Conservation (phyloP, 2,113 vertebrate genomes). For the Forbesichthys agassizii region DNA sequence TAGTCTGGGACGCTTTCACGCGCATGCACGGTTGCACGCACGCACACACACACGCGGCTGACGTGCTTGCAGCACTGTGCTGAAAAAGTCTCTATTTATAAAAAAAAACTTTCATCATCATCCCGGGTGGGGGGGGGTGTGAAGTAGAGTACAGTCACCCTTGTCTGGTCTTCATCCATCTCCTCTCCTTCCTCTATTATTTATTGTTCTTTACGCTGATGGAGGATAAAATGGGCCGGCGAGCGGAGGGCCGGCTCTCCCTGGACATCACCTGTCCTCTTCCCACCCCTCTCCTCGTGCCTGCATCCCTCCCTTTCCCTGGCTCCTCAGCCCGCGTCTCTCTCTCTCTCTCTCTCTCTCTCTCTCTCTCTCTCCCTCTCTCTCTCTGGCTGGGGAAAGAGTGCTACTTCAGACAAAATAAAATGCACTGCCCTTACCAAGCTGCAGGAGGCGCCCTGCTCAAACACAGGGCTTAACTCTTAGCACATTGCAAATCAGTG, state of each 20-base stretch:
- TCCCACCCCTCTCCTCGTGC: background rate
- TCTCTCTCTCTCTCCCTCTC: background rate
- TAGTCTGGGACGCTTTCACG: background rate
- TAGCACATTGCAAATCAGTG: background rate
- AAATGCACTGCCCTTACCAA: slow-evolving; percentile 21
- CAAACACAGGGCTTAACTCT: background rate
- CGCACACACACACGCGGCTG: slow-evolving; percentile 28
- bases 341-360: slow-evolving; percentile 17
- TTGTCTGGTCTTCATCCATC: slow-evolving; percentile 54
- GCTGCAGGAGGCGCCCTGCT: slow-evolving; percentile 27
- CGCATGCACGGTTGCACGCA: slow-evolving; percentile 14
- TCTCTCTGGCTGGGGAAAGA: background rate
- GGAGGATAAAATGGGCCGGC: slow-evolving; percentile 70
- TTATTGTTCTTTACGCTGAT: slow-evolving; percentile 63
- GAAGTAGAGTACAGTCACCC: too few species aligned
- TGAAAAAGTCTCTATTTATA: too few species aligned
- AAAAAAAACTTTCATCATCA: too few species aligned
- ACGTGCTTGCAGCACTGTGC: slow-evolving; percentile 11
- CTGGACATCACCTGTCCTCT: slow-evolving; percentile 43
- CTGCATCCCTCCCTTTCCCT: too few species aligned
- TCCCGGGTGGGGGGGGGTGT: too few species aligned
- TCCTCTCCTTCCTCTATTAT: slow-evolving; percentile 63
- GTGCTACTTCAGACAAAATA: slow-evolving; percentile 28
- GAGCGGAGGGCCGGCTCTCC: slow-evolving; percentile 47
- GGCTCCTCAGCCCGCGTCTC: background rate